Evolutionary conservation across 2,113 vertebrate genomes (phyloP).

Genomic region (Saguinus midas): DNA sequence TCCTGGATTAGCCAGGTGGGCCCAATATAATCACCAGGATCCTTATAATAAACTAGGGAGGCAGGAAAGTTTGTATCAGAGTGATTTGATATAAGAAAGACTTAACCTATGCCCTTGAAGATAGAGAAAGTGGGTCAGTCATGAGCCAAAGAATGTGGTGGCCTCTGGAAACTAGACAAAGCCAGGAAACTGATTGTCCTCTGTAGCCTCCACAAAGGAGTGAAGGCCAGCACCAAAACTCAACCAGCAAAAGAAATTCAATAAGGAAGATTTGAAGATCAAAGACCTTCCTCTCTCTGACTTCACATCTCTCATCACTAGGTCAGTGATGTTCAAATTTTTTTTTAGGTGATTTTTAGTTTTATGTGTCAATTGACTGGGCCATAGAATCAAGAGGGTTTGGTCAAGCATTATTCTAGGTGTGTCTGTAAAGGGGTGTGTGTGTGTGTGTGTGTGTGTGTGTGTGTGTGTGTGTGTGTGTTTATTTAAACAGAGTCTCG

Average conservation of each 20-base stretch:
- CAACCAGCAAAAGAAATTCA: conserved; percentile 37
- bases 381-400: not conserved
- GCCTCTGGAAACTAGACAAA: not conserved
- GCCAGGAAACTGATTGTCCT: not conserved
- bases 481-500: no score
- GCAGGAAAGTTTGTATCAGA: not conserved
- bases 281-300: not conserved
- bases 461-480: not conserved
- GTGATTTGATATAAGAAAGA: not conserved
- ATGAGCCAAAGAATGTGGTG: not conserved
- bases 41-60: not conserved
- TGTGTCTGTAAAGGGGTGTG: not conserved
- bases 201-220: not conserved
- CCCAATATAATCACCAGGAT: not conserved
- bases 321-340: not conserved
- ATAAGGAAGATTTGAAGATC: conserved; percentile 11
- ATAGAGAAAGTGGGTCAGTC: not conserved
- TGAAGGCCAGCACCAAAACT: not conserved
- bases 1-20: not conserved
- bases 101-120: not conserved
- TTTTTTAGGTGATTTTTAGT: not conserved
- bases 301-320: conserved; percentile 16
- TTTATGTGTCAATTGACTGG: not conserved
- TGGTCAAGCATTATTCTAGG: conserved; percentile 1
- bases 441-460: no score